phyloP scores from a whole-genome alignment of 2,888 invertebrate genomes.

The Synergus japonicus region DNA sequence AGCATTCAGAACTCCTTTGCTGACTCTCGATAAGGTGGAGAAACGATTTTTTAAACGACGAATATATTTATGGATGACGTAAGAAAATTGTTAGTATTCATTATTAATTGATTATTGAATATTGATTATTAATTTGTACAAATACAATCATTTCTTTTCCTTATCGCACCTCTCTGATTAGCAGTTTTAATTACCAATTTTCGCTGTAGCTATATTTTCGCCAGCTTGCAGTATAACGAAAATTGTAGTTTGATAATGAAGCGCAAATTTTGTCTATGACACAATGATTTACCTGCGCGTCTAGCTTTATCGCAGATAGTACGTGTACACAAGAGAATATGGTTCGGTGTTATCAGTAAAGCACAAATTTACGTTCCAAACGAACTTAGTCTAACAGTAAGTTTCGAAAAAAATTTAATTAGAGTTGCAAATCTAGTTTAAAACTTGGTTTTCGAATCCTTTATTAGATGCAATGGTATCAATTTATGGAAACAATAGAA shows the following conservation, averaged over 20 bases:
- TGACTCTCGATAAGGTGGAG: neutral
- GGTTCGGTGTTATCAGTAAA: neutral
- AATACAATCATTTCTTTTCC: no score
- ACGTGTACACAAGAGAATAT: neutral
- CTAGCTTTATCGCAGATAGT: neutral
- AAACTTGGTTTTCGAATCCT: neutral
- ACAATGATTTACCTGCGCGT: slow-evolving; percentile 2
- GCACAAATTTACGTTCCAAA: neutral
- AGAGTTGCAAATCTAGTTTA: neutral
- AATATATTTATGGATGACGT: neutral
- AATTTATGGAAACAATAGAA: neutral
- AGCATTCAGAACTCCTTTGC: neutral
- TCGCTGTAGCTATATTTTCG: neutral
- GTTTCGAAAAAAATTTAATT: neutral
- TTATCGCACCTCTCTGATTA: neutral
- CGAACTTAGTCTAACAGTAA: neutral
- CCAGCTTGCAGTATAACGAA: neutral
- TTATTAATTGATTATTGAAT: no score
- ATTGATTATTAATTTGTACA: no score
- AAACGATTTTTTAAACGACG: neutral
- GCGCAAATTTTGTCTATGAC: neutral
- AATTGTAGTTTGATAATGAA: slow-evolving; percentile 8
- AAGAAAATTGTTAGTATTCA: neutral
- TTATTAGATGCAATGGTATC: neutral
- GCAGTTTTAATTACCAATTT: neutral